Base-by-base conservation (phyloP, 2,797 vertebrate genomes). In the Malurus leucopterus region DNA sequence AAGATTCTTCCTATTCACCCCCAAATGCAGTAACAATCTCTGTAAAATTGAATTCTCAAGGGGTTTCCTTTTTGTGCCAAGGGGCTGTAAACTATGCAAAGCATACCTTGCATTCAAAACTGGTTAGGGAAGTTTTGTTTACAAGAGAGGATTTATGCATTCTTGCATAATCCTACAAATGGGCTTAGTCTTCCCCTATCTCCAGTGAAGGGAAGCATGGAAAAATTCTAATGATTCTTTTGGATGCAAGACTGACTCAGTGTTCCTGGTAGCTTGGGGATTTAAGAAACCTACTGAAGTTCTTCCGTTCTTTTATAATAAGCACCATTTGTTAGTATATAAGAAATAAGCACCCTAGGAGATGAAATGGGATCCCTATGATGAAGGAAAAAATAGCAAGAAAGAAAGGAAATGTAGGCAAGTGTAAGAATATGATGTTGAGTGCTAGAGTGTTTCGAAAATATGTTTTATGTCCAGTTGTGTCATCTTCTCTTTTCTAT, bases 101-200 rank as follows among this genome's bases (percentile, higher is more conserved):
- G 26, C 1, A 1, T 41, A 92, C 59, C 73, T 95, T 90, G 76
- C 58, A 38, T 90, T 87, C 53, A 63, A 2, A 91, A 91, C 86
- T 92, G 72, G 89, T 91, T 88, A 34, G 57, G 49, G 84, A 85
- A 70, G 76, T 89, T 91, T 53, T 89, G 63, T 95, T 93, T 89
- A 67, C 63, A 29, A 14, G 53, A 38, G 50, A 75, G 47, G 77
- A 73, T 91, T 93, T 94, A 86, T 78, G 49, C 15, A 21, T 92
- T 93, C 80, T 89, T 89, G 71, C 49, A 32, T 73, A 90, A 85
- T 80, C 29, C 59, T 69, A 29, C 68, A 71, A 70, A 76, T 65
- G 88, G 61, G 24, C 7, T 89, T 87, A 80, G 34, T 79, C 46
- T 79, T 88, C 26, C 4, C 13, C 19, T 81, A 8, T 86, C 67